Base-by-base conservation (phyloP, 2,113 vertebrate species). In the Pelecanoides urinatrix region DNA sequence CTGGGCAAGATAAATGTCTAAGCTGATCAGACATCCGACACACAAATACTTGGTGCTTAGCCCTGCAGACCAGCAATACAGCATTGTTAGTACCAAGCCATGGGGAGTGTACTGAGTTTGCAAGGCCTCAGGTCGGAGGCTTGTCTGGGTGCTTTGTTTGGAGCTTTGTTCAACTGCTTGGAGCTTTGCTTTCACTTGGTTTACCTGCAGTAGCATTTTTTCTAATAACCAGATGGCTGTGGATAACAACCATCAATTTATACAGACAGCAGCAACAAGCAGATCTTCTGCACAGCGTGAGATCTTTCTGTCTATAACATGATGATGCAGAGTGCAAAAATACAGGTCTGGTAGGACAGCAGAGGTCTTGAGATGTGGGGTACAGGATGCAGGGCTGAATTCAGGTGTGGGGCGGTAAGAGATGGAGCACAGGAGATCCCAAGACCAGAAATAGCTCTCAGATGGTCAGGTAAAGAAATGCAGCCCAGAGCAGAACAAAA, bases 1-100 rank as follows among this genome's bases (percentile, higher is more conserved):
- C 12, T 11, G 40, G 40, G 29, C 3, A 30, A 70, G 49, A 22
- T 21, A 9, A 32, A 15, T 2, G 7, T 20, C 49, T 7, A 23
- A 10, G 52, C 9, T 0, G 0, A 16, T 16, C 42, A 18, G 68
- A 25, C 29, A 10, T 7, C 55, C 2, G 2, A 14, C 36, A 27
- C 21, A 27, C 40, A 6, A 30, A 10, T 1, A 4, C 36, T 7
- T 18, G 13, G 49, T 6, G 30, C 27, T n/a, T 3, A 15, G 63
- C 19, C 15, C 36, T 26, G 25, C 23, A 20, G 50, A 9, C 7
- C 45, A 47, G 72, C 32, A 14, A 12, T 13, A 10, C 16, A 23
- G 38, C 27, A 11, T 1, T 4, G 15, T 42, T 27, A 7, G 9
- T 2, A 58, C 44, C 49, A 32, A 26, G 55, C 63, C 29, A 6